Base-by-base conservation (phyloP, 2,113 vertebrate genomes). In the Hippocampus guttulatus region DNA sequence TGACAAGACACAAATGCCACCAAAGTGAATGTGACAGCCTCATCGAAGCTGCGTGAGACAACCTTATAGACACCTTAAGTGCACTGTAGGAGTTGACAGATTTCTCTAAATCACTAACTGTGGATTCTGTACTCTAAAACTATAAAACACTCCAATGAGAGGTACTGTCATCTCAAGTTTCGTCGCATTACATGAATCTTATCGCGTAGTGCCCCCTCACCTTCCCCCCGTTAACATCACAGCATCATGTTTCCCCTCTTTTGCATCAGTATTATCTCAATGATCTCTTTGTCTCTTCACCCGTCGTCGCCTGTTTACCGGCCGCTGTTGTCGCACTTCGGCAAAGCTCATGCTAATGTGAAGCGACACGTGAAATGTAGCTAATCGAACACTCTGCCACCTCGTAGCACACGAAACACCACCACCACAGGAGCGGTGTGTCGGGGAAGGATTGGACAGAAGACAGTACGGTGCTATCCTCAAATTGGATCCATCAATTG, bases 361-460 rank as follows among this genome's bases (percentile, higher is more conserved):
- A 89, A 84, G 77, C 84, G 91, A 91, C 88, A 84, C 70, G 61
- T 88, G 86, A 87, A 92, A 91, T 77, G 69, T 54, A 87, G 73
- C 83, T 91, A 86, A 91, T 88, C 83, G 75, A 82, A 85, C 75
- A 64, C 58, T 82, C 73, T 65, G 74, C 54, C 63, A 69, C 71
- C 80, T 62, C 73, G 79, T 88, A 86, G 91, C 85, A 75, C 70
- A 18, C 77, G 2, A 65, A 47, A 64, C 21, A 23, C 16, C n/a
- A 65, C 1, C n/a, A 9, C 2, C 8, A 11, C 54, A 57, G 23
- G 23, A 61, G 16, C 15, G 33, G 14, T 14, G 16, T 33, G 6
- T 61, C 12, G 9, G 18, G 25, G 27, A 61, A 15, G 15, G 15
- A 16, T 33, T 18, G 27, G 58, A 25, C 10, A 54, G 21, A 51